Base-by-base conservation (phyloP, 2,888 invertebrate genomes). In the Papilio elwesi region DNA sequence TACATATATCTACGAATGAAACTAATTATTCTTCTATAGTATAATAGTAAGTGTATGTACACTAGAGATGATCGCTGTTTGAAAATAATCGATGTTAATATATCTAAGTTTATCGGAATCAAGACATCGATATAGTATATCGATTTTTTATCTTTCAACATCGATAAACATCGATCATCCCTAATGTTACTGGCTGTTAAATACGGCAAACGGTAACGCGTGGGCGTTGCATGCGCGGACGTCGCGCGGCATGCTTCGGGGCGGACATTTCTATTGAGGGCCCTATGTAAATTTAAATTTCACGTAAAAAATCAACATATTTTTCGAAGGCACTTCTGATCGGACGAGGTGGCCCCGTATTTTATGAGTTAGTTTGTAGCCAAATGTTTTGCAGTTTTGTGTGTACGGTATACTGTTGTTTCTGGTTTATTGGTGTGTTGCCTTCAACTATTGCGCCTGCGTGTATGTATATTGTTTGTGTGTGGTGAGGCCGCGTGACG, bases 291-390 rank as follows among this genome's bases (percentile, higher is more conserved):
- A 95, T 96, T 94, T 94, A 85, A 90, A 94, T 95, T 95, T 96
- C 95, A 96, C 95, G 96, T 96, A 96, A 96, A 97, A 97, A 97
- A 96, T 95, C 96, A 97, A 97, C 95, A 96, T 87, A 52, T 73
- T 83, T 90, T 95, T 97, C 92, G 97, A 97, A 97, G 97, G 97
- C 97, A 97, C 97, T 97, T 97, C 96, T 96, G 96, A 96, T 96
- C 97, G 97, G 97, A 97, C 97, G 97, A 96, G 96, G 95, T 96
- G 97, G 97, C 97, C 97, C 97, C 96, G 96, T 96, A 96, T 94
- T 93, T 95, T 95, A 94, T 95, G 95, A 95, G 77, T 69, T 76
- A 59, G 78, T 94, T 73, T 83, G 80, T 80, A 83, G 78, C 83
- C 85, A 80, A 88, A 76, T 26, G 80, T 82, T 79, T 79, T 79